Evolutionary conservation across 1,140 invertebrate species (phyloP).

Genomic region (Lamellibrachia luymesi): DNA sequence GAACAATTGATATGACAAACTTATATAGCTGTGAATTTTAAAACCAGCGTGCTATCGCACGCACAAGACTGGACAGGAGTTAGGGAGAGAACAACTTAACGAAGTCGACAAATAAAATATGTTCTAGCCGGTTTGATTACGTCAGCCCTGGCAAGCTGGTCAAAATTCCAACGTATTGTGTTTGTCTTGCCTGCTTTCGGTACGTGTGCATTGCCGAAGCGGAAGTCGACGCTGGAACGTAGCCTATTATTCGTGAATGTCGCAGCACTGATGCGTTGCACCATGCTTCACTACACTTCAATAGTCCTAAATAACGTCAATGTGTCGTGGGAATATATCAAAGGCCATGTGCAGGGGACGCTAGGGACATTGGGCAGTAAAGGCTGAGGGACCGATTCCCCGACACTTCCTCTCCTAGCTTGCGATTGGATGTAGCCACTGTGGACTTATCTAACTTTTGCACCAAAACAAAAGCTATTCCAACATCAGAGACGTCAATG

Average conservation of each 20-base stretch:
- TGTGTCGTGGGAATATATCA: background rate
- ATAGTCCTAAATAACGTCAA: background rate
- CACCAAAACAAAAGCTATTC: no score
- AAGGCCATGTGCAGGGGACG: background rate
- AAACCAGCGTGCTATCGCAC: background rate
- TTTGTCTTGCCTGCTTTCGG: background rate
- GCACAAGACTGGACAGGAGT: background rate
- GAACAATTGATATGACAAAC: background rate
- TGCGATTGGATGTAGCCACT: no score
- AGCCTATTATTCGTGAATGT: background rate
- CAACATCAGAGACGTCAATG: no score
- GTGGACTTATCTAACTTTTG: no score
- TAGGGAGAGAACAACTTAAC: background rate
- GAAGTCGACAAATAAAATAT: background rate
- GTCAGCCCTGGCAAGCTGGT: background rate
- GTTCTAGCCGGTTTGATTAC: background rate
- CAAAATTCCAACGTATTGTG: background rate
- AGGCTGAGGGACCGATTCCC: no score
- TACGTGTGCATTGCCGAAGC: background rate
- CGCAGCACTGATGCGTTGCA: background rate
- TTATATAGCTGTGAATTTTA: background rate
- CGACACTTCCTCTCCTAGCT: no score
- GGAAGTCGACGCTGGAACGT: background rate
- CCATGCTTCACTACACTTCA: background rate
- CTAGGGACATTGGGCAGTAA: no score